A percentile compares a stretch with the other conserved stretches of the same genome.
Conservation (phyloP, 1,140 invertebrate species). For the Triops cancriformis region DNA sequence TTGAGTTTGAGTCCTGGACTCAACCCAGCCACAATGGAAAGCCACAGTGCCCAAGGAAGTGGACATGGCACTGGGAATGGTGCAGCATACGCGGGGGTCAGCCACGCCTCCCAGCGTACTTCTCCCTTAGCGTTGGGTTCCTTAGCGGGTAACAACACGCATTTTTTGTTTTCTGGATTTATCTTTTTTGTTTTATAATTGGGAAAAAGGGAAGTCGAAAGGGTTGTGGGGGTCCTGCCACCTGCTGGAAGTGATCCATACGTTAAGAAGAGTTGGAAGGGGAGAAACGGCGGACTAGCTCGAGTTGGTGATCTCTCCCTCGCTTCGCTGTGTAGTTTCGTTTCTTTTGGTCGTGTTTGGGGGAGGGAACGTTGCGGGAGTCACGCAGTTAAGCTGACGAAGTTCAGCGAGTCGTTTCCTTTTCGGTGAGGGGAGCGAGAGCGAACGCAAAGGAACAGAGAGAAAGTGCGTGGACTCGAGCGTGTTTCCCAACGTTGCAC, state of each 20-base stretch:
- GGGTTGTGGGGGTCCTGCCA: neutral
- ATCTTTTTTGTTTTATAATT: neutral
- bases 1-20: conserved; percentile 6
- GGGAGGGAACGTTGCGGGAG: neutral
- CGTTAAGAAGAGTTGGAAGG: too few species aligned
- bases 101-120: neutral
- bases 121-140: neutral
- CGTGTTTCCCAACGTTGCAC: neutral
- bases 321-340: too few species aligned
- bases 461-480: neutral
- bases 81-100: neutral
- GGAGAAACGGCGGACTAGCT: too few species aligned
- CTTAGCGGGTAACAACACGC: neutral
- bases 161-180: neutral
- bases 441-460: neutral
- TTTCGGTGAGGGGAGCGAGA: neutral
- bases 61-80: neutral
- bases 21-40: neutral
- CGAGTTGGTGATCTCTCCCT: too few species aligned
- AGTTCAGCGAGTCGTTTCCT: conserved; percentile 1
- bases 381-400: neutral
- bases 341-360: neutral
- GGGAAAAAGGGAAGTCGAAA: neutral
- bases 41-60: neutral
- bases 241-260: neutral